Evolutionary conservation across 2,797 vertebrate genomes (phyloP).

Genomic region (Rhodeus uyekii): DNA sequence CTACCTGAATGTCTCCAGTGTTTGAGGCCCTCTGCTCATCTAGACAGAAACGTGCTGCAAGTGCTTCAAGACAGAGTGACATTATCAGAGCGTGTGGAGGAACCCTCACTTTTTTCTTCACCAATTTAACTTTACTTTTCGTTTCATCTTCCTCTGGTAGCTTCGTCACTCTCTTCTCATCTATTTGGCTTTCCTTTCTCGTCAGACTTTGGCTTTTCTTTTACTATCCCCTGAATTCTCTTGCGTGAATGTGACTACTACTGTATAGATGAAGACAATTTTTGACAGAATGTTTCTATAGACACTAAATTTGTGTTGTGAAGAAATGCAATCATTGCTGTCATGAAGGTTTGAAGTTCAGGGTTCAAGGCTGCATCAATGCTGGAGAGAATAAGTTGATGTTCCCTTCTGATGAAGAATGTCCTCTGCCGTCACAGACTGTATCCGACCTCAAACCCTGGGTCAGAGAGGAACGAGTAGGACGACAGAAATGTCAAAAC

Average conservation of each 20-base stretch:
- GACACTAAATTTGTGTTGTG: constrained; percentile 48
- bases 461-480: constrained; percentile 5
- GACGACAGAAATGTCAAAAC: not conserved
- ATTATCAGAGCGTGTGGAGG: constrained; percentile 60
- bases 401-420: constrained; percentile 35
- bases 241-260: constrained; percentile 76
- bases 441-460: not conserved
- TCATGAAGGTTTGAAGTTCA: constrained; percentile 19
- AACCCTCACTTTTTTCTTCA: constrained; percentile 22
- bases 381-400: constrained; percentile 3
- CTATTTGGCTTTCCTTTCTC: not conserved
- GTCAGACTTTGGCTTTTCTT: not conserved
- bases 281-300: constrained; percentile 25
- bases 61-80: constrained; percentile 68
- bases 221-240: not conserved
- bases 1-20: constrained; percentile 52
- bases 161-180: not conserved
- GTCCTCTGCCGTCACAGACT: constrained; percentile 5
- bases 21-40: constrained; percentile 57
- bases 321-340: constrained; percentile 53
- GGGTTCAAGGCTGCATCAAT: constrained; percentile 6
- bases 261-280: constrained; percentile 66
- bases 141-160: not conserved
- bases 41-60: constrained; percentile 64
- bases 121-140: not conserved